Conservation (phyloP, 2,113 vertebrate species). For the Gambusia holbrooki region DNA sequence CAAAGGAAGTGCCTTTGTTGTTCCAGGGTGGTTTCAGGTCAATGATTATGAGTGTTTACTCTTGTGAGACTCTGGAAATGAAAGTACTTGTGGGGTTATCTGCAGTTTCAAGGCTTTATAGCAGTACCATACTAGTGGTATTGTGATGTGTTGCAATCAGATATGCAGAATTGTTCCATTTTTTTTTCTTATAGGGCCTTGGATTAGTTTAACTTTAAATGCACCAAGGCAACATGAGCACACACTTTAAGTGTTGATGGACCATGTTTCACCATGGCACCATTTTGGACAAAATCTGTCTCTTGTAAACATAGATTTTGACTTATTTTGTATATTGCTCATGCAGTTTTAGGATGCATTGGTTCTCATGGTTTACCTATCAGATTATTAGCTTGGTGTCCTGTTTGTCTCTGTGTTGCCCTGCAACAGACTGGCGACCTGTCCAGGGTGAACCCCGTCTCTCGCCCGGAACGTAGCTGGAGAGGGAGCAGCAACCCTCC, state of each 20-base stretch:
- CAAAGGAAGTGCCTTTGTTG: constrained; percentile 61
- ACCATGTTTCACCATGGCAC: not conserved
- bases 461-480: too few relatives aligned
- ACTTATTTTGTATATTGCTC: constrained; percentile 29
- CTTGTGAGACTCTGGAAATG: constrained; percentile 29
- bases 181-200: not conserved
- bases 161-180: not conserved
- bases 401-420: too few relatives aligned
- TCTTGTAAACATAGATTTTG: constrained; percentile 42
- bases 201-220: constrained; percentile 20
- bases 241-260: not conserved
- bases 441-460: too few relatives aligned
- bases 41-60: constrained; percentile 67
- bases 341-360: constrained; percentile 46
- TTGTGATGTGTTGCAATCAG: constrained; percentile 2
- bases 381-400: constrained; percentile 1
- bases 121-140: not conserved
- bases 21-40: constrained; percentile 55
- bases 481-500: too few relatives aligned
- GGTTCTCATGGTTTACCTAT: constrained; percentile 39
- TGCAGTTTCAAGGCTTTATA: constrained; percentile 21
- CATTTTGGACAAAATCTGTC: constrained; percentile 5
- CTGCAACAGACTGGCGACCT: too few relatives aligned
- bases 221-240: constrained; percentile 30
- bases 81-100: constrained; percentile 23